Evolutionary conservation across 2,797 vertebrate genomes (phyloP).

Genomic region (Telmatherina bonti): DNA sequence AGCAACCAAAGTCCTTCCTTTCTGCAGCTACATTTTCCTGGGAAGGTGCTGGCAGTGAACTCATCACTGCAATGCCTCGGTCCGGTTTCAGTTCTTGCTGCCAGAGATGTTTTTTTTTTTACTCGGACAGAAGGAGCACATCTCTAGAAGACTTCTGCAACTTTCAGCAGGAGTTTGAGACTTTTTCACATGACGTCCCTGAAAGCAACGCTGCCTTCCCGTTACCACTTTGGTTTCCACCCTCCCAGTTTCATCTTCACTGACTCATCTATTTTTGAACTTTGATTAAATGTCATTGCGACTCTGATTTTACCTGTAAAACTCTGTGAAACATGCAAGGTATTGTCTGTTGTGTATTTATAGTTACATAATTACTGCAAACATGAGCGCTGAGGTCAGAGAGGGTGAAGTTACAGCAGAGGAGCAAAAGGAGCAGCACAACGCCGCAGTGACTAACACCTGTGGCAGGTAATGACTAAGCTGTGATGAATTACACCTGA

Average conservation of each 20-base stretch:
- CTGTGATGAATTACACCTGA: constrained; percentile 46
- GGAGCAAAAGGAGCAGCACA: constrained; percentile 13
- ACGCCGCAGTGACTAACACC: constrained; percentile 31
- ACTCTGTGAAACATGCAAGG: background rate
- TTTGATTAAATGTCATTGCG: background rate
- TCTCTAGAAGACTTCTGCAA: constrained; percentile 16
- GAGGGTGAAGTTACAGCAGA: constrained; percentile 4
- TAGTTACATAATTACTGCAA: background rate
- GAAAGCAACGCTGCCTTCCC: background rate
- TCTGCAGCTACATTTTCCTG: no score
- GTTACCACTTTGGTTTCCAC: background rate
- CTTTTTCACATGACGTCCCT: constrained; percentile 40
- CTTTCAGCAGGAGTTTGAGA: constrained; percentile 33
- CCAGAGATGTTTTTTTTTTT: background rate
- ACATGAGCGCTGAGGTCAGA: constrained; percentile 5
- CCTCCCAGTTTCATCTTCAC: no score
- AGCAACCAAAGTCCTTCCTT: no score
- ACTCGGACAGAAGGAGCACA: constrained; percentile 11
- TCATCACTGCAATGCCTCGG: no score
- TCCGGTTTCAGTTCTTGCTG: no score
- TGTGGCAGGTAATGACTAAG: constrained; percentile 57
- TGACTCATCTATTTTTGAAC: constrained; percentile 7
- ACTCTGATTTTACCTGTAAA: background rate
- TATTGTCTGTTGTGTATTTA: constrained; percentile 1
- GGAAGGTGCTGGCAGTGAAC: no score